phyloP scores from a whole-genome alignment of 2,888 invertebrate genomes.

The Plebejus anna region DNA sequence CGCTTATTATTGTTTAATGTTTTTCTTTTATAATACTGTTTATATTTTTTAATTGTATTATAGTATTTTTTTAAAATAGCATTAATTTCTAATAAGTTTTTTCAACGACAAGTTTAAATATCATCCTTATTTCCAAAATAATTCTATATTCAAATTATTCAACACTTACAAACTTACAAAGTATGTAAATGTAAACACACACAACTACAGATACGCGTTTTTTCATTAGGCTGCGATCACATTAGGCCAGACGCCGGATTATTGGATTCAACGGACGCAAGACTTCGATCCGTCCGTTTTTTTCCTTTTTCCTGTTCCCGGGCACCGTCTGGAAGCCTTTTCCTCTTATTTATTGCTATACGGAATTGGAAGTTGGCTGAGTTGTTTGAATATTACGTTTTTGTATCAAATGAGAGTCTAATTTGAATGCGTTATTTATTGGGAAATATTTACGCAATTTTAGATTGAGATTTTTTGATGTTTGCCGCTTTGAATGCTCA shows the following conservation, averaged over 20 bases:
- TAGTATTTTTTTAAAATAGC: too few relatives aligned
- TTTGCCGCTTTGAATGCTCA: not conserved
- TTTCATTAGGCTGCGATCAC: slow-evolving; percentile 79
- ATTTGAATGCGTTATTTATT: slow-evolving; percentile 38
- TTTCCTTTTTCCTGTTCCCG: slow-evolving; percentile 52
- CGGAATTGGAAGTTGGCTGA: slow-evolving; percentile 77
- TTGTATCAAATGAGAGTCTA: slow-evolving; percentile 42
- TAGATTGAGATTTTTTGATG: slow-evolving; percentile 28
- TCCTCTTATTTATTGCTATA: slow-evolving; percentile 79
- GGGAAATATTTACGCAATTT: slow-evolving; percentile 27
- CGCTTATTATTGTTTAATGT: too few relatives aligned
- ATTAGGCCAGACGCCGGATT: slow-evolving; percentile 78
- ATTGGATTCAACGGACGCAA: slow-evolving; percentile 79
- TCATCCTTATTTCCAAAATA: not conserved
- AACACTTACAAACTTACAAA: not conserved
- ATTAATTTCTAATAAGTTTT: too few relatives aligned
- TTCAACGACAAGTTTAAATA: not conserved
- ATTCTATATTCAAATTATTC: not conserved
- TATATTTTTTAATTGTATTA: too few relatives aligned
- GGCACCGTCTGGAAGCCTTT: slow-evolving; percentile 75
- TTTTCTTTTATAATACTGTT: too few relatives aligned
- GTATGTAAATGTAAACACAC: not conserved
- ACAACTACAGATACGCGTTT: slow-evolving; percentile 50
- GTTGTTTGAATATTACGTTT: slow-evolving; percentile 62
- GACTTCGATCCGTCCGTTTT: slow-evolving; percentile 76